Evolutionary conservation across 2,113 vertebrate species (phyloP).

Genomic region (Microtus richardsoni): DNA sequence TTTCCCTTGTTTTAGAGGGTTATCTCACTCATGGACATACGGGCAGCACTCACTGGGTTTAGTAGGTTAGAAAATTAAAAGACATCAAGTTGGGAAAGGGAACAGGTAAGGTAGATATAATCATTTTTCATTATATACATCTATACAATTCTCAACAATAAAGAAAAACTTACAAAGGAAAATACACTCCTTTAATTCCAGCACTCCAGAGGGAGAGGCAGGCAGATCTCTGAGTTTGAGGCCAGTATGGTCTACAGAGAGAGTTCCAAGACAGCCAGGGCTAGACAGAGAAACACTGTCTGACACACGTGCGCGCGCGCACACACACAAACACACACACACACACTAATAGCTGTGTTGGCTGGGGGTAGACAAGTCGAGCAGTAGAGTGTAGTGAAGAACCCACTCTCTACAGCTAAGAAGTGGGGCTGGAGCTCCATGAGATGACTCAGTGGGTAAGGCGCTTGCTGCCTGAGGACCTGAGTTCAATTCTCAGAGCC

Average conservation of each 20-base stretch:
- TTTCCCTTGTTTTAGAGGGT: background rate
- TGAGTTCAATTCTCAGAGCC: background rate
- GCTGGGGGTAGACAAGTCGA: background rate
- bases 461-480: background rate
- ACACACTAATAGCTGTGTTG: background rate
- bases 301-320: accelerated
- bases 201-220: background rate
- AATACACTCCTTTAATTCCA: background rate
- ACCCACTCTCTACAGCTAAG: background rate
- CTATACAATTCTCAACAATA: background rate
- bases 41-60: background rate
- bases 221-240: background rate
- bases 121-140: background rate
- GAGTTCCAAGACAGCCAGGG: background rate
- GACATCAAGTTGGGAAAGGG: background rate
- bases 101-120: background rate
- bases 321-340: too few relatives aligned
- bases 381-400: background rate
- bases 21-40: background rate
- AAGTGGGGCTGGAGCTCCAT: background rate
- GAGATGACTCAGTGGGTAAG: background rate
- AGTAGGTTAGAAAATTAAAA: background rate
- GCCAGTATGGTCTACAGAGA: background rate
- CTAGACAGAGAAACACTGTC: background rate
- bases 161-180: background rate